These are phyloP conservation scores for Astur gentilis DNA, from an alignment of 2,113 vertebrate genomes.

Conservation along the genomic window DNA sequence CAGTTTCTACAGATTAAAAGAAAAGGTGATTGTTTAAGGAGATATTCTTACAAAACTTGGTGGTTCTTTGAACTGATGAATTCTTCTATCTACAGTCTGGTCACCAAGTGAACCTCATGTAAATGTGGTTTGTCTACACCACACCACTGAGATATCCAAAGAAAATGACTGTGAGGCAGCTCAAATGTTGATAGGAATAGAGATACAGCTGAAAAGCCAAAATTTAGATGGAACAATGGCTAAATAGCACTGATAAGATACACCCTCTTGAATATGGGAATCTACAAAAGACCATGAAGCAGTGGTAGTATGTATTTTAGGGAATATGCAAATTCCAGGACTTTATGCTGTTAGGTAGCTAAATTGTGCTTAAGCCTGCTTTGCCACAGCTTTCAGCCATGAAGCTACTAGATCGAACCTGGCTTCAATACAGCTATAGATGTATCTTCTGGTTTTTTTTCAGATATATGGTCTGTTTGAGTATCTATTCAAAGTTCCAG, in stretches of 20 bases:
- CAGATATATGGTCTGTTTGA: background rate
- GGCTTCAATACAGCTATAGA: background rate
- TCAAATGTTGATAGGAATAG: background rate
- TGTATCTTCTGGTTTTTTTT: background rate
- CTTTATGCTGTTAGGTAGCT: background rate
- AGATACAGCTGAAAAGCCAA: background rate
- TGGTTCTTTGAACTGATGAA: background rate
- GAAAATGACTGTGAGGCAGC: background rate
- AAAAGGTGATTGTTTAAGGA: background rate
- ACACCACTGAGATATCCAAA: background rate
- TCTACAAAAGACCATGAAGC: background rate
- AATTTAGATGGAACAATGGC: background rate
- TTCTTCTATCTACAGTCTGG: background rate
- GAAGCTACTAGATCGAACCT: background rate
- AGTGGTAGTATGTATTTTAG: background rate
- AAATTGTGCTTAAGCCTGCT: background rate
- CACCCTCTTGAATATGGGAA: background rate
- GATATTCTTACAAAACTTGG: background rate
- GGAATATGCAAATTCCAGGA: background rate
- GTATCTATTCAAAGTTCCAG: background rate
- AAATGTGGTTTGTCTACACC: background rate
- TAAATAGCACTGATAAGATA: background rate
- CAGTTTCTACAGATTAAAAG: background rate
- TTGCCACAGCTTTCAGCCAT: background rate
- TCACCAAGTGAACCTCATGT: background rate